phyloP scores from a whole-genome alignment of 2,797 vertebrate species.

The Balearica regulorum region DNA sequence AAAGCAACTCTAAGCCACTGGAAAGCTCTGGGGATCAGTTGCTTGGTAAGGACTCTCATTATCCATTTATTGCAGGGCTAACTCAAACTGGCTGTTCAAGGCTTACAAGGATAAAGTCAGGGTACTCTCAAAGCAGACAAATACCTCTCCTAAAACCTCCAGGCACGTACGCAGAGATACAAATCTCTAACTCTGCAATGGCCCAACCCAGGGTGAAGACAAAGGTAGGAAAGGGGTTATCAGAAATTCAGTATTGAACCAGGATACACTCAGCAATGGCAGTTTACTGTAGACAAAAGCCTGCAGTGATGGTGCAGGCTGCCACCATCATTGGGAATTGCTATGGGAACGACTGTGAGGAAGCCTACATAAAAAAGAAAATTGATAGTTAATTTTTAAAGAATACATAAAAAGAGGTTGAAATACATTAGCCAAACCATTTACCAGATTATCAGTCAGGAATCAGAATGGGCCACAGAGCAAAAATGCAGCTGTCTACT shows the following conservation, averaged over 20 bases:
- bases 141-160: slow-evolving; percentile 9
- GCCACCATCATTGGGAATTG: slow-evolving; percentile 64
- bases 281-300: slow-evolving; percentile 70
- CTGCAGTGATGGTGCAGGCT: slow-evolving; percentile 55
- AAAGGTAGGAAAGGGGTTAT: slow-evolving; percentile 55
- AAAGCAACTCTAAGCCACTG: background rate
- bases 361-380: slow-evolving; percentile 74
- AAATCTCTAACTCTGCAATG: slow-evolving; percentile 21
- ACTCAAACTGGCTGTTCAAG: background rate
- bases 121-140: background rate
- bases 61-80: background rate
- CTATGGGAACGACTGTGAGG: slow-evolving; percentile 65
- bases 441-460: slow-evolving; percentile 42
- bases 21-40: background rate
- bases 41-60: background rate
- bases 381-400: slow-evolving; percentile 68
- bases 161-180: background rate
- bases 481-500: slow-evolving; percentile 21
- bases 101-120: background rate
- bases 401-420: slow-evolving; percentile 26
- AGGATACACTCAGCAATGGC: slow-evolving; percentile 72
- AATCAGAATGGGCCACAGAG: slow-evolving; percentile 10
- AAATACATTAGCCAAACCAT: slow-evolving; percentile 49
- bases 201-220: slow-evolving; percentile 40
- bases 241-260: slow-evolving; percentile 66